These are phyloP conservation scores for Clarias fuscus DNA, from an alignment of 2,797 vertebrate genomes.

Conservation along the genomic window DNA sequence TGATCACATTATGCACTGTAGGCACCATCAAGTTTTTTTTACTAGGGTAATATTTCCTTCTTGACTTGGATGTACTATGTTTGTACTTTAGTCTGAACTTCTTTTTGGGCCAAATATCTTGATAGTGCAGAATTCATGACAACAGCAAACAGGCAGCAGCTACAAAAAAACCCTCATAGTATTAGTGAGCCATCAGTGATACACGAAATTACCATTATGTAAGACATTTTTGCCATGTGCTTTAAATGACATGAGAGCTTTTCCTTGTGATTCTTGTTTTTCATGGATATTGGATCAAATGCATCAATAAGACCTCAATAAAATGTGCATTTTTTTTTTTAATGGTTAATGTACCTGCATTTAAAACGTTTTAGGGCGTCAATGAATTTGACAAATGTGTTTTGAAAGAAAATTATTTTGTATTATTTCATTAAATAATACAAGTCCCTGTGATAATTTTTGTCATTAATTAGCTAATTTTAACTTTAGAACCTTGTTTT, in stretches of 20 bases:
- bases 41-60: background rate
- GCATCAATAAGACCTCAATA: background rate
- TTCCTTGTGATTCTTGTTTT: background rate
- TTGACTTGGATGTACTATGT: background rate
- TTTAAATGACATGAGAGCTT: background rate
- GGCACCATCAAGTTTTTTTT: background rate
- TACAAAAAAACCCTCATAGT: background rate
- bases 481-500: background rate
- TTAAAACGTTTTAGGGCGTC: background rate
- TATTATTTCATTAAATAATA: background rate
- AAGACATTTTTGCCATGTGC: background rate
- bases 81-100: background rate
- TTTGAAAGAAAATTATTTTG: background rate
- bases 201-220: background rate
- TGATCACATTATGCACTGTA: background rate
- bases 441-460: background rate
- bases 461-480: background rate
- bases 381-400: too few relatives aligned
- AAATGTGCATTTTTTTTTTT: background rate
- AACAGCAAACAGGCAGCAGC: background rate
- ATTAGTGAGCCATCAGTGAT: background rate
- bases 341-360: background rate
- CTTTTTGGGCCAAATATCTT: background rate
- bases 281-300: background rate
- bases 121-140: background rate